Base-by-base conservation (phyloP, 2,113 vertebrate species). In the Poicephalus gulielmi region DNA sequence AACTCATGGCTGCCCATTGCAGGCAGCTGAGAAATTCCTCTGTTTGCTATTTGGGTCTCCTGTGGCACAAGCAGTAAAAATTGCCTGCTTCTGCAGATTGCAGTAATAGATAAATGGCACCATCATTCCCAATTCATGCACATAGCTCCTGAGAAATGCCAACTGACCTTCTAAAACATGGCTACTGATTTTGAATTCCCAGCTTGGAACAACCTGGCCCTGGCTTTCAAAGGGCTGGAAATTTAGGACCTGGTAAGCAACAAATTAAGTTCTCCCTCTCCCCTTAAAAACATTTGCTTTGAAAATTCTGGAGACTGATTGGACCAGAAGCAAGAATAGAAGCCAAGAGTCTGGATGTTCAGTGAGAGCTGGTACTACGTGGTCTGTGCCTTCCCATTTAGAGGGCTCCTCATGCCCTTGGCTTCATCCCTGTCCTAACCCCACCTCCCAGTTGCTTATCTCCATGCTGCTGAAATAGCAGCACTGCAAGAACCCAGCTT, bases 11-110 rank as follows among this genome's bases (percentile, higher is more conserved):
- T 94, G 57, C 64, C 67, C 80, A 37, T n/a, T 69, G 55, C 50
- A 94, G 85, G 94, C 91, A 95, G 93, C 93, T 93, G 91, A 89
- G 81, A 94, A 94, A 93, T 77, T 85, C 75, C 43, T 75, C 49
- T 1, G 2, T 44, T 82, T 79, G 76, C 46, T 94, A 22, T 43
- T 31, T 28, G 15, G 10, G 23, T 44, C 23, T 55, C 57, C 52
- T 82, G 67, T 69, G 33, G 17, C 79, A 47, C 20, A 57, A 0
- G 8, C 46, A 20, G 5, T 11, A 53, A 82, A 49, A 74, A 68
- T 24, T 20, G 75, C 35, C 80, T 83, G n/a, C 37, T 27, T 91
- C 53, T 89, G 75, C 67, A 88, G 47, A 62, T 13, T 52, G 53
- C 53, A 68, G 47, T 12, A 28, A 53, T 0, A 77, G 31, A 41